phyloP scores from a whole-genome alignment of 1,140 invertebrate species.

The Ips typographus region DNA sequence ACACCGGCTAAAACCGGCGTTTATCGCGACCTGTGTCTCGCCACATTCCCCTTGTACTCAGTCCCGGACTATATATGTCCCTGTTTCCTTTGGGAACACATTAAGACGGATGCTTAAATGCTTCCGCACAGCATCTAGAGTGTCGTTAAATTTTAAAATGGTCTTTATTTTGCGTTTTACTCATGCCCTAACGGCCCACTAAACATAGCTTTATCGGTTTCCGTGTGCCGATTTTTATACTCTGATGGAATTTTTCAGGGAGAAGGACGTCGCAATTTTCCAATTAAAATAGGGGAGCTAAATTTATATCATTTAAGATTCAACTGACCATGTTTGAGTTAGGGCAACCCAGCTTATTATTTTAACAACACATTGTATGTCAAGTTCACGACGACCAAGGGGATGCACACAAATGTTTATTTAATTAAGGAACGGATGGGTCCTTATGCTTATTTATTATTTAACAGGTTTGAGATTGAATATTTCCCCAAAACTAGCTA shows the following conservation, averaged over 20 bases:
- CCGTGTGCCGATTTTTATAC: neutral
- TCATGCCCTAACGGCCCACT: slow-evolving; percentile 27
- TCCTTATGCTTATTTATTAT: slow-evolving; percentile 23
- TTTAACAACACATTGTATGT: slow-evolving; percentile 32
- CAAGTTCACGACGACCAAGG: slow-evolving; percentile 16
- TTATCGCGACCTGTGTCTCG: slow-evolving; percentile 49
- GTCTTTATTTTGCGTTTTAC: slow-evolving; percentile 37
- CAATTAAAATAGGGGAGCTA: neutral
- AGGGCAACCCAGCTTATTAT: slow-evolving; percentile 31
- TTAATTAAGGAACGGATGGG: slow-evolving; percentile 31
- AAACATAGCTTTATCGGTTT: slow-evolving; percentile 24
- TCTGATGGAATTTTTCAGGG: neutral
- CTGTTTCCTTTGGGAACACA: slow-evolving; percentile 41
- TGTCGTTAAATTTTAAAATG: slow-evolving; percentile 37
- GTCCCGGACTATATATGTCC: slow-evolving; percentile 41
- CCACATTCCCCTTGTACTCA: slow-evolving; percentile 36
- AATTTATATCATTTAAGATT: slow-evolving; percentile 29
- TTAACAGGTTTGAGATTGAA: slow-evolving; percentile 19
- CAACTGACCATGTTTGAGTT: slow-evolving; percentile 8
- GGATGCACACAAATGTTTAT: slow-evolving; percentile 31
- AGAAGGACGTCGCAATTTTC: neutral
- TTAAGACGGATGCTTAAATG: slow-evolving; percentile 42
- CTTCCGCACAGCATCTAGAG: slow-evolving; percentile 26
- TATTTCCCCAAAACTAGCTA: neutral
- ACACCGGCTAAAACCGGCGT: slow-evolving; percentile 42